phyloP scores from a whole-genome alignment of 2,888 invertebrate species.

The Oxycera nigricornis region DNA sequence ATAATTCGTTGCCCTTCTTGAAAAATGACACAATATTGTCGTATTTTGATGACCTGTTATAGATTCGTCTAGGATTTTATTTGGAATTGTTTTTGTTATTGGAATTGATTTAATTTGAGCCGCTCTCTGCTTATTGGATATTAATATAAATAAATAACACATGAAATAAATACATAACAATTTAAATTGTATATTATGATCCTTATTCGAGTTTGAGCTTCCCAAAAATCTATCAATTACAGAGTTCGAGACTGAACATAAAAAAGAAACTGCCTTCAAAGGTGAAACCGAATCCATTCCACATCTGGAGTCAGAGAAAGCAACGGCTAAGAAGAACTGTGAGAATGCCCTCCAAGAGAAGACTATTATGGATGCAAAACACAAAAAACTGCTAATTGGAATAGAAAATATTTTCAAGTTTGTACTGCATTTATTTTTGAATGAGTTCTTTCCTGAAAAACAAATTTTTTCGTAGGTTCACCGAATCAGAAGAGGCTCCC shows the following conservation, averaged over 20 bases:
- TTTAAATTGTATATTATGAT: too few relatives aligned
- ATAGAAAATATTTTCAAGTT: slow-evolving; percentile 63
- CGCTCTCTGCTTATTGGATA: too few relatives aligned
- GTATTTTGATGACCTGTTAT: too few relatives aligned
- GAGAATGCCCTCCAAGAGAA: slow-evolving; percentile 49
- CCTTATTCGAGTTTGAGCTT: too few relatives aligned
- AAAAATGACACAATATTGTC: too few relatives aligned
- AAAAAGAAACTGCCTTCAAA: slow-evolving; percentile 56
- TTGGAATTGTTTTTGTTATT: too few relatives aligned
- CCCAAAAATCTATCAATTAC: not conserved
- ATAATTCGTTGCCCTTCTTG: too few relatives aligned
- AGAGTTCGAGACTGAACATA: slow-evolving; percentile 58
- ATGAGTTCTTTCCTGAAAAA: not conserved
- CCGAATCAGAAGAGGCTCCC: slow-evolving; percentile 77
- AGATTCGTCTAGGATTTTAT: too few relatives aligned
- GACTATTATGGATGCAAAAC: slow-evolving; percentile 54
- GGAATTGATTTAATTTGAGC: too few relatives aligned
- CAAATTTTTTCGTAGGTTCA: slow-evolving; percentile 64
- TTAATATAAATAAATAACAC: too few relatives aligned
- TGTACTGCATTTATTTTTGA: not conserved
- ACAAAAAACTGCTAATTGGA: slow-evolving; percentile 61
- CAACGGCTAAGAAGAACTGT: slow-evolving; percentile 50
- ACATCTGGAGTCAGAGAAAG: slow-evolving; percentile 52
- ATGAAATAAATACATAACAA: too few relatives aligned
- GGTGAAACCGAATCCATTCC: slow-evolving; percentile 58